phyloP scores from a whole-genome alignment of 2,888 invertebrate species.

The Cantharis rustica region DNA sequence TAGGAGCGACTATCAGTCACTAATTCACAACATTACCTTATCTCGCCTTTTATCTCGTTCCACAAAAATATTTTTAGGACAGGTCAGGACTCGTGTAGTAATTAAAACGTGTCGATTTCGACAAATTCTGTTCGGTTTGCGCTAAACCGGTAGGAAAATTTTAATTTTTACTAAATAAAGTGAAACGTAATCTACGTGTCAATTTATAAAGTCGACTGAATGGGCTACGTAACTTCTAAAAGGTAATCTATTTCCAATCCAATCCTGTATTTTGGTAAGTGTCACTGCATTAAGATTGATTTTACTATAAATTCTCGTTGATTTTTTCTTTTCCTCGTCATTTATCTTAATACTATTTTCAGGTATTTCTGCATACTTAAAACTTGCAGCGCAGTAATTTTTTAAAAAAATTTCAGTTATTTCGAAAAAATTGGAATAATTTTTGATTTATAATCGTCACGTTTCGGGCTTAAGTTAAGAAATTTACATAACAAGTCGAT shows the following conservation, averaged over 20 bases:
- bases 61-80: background rate
- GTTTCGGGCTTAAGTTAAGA: background rate
- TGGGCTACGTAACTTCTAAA: background rate
- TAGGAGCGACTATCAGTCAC: constrained; percentile 35
- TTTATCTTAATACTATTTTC: constrained; percentile 5
- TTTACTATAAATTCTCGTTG: constrained; percentile 12
- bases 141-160: background rate
- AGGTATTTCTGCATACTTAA: constrained; percentile 1
- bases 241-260: background rate
- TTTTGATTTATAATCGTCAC: background rate
- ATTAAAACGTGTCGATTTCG: background rate
- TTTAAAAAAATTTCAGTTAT: background rate
- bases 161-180: background rate
- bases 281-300: constrained; percentile 13
- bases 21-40: constrained; percentile 32
- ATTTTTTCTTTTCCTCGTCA: constrained; percentile 15
- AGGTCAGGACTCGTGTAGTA: background rate
- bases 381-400: background rate
- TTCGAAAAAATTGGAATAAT: background rate
- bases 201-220: background rate
- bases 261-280: constrained; percentile 3
- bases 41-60: constrained; percentile 3
- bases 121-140: background rate
- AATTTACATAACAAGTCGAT: background rate
- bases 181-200: background rate